phyloP scores from a whole-genome alignment of 2,888 invertebrate species.

The Sphecodes monilicornis region DNA sequence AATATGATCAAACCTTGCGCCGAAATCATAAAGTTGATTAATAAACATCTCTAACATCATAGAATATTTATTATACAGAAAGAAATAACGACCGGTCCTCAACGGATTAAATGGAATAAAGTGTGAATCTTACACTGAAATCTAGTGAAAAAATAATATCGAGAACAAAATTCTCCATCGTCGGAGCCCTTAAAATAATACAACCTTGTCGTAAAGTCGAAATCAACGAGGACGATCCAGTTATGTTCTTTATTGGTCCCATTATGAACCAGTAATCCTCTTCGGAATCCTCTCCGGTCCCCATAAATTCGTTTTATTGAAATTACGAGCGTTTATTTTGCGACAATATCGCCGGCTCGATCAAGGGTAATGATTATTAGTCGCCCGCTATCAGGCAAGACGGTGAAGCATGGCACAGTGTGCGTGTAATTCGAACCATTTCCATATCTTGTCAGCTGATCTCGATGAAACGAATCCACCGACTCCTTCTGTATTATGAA shows the following conservation, averaged over 20 bases:
- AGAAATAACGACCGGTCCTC: too few species aligned
- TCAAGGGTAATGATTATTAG: conserved; percentile 15
- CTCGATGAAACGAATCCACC: conserved; percentile 23
- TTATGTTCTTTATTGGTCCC: background rate
- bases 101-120: too few species aligned
- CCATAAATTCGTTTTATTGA: background rate
- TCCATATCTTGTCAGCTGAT: conserved; percentile 39
- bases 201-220: too few species aligned
- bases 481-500: conserved; percentile 12
- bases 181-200: too few species aligned
- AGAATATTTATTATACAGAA: too few species aligned
- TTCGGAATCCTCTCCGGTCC: background rate
- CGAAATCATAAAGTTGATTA: too few species aligned
- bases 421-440: conserved; percentile 7
- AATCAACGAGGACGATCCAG: background rate
- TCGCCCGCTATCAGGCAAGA: conserved; percentile 27
- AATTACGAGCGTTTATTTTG: background rate
- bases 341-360: background rate
- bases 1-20: too few species aligned
- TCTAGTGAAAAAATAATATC: too few species aligned
- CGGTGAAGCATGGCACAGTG: conserved; percentile 13
- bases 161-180: too few species aligned
- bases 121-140: too few species aligned
- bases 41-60: too few species aligned
- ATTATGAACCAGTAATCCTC: too few species aligned